Evolutionary conservation across 2,888 invertebrate species (phyloP).

Genomic region (Campaea margaritaria): DNA sequence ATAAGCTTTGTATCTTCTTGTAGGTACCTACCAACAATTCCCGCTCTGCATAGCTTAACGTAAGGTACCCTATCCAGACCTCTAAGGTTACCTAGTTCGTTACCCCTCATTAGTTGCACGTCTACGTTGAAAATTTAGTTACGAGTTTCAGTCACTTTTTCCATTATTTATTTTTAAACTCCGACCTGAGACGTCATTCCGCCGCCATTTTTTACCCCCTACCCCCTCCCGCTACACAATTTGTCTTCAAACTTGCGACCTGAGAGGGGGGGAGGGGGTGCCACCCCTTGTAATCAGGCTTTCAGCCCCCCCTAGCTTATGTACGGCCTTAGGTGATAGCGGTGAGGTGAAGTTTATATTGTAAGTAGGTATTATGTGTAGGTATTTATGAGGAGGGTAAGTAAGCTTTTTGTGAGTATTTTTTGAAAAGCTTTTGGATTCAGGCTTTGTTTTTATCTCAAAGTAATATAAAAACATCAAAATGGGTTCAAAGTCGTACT

Average conservation of each 20-base stretch:
- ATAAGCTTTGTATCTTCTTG: too few relatives aligned
- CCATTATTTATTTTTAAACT: conserved; percentile 65
- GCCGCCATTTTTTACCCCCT: conserved; percentile 69
- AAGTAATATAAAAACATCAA: too few relatives aligned
- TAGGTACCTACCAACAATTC: too few relatives aligned
- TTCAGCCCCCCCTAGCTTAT: conserved; percentile 50
- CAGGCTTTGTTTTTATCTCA: background rate
- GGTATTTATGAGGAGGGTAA: conserved; percentile 24
- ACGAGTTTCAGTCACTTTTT: conserved; percentile 47
- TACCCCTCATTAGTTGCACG: conserved; percentile 29
- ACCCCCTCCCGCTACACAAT: conserved; percentile 59
- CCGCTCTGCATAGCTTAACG: background rate
- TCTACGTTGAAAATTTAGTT: conserved; percentile 36
- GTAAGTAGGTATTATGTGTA: conserved; percentile 22
- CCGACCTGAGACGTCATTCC: conserved; percentile 60
- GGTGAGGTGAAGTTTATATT: conserved; percentile 43
- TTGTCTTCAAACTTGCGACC: conserved; percentile 76
- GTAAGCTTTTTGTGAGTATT: background rate
- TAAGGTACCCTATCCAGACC: background rate
- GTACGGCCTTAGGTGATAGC: conserved; percentile 69
- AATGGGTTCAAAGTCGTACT: too few relatives aligned
- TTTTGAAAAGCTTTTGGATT: too few relatives aligned
- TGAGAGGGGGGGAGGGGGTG: conserved; percentile 55
- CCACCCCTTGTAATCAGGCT: conserved; percentile 50
- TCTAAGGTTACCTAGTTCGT: conserved; percentile 20